phyloP scores from a whole-genome alignment of 2,888 invertebrate genomes.

The Anoncus sp. region DNA sequence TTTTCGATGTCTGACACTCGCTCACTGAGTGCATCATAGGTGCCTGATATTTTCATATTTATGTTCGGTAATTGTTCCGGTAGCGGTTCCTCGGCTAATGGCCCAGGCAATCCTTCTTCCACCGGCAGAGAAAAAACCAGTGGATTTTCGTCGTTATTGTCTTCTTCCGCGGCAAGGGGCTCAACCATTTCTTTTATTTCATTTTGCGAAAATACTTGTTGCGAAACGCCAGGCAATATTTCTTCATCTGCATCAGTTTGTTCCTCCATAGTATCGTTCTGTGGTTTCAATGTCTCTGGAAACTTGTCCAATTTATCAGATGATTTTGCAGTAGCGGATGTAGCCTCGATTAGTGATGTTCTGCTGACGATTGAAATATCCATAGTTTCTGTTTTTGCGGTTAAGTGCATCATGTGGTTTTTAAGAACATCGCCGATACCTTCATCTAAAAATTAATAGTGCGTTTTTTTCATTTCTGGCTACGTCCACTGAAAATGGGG shows the following conservation, averaged over 20 bases:
- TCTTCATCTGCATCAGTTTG: neutral
- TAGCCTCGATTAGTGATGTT: neutral
- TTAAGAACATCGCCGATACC: neutral
- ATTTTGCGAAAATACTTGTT: neutral
- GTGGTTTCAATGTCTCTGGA: neutral
- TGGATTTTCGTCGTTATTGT: neutral
- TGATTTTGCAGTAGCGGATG: neutral
- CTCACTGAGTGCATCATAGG: neutral
- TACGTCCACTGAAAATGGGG: neutral
- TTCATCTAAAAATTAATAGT: conserved; percentile 12
- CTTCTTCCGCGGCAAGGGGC: neutral
- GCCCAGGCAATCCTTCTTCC: neutral
- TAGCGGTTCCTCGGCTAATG: neutral
- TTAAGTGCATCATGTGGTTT: neutral
- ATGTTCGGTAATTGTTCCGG: neutral
- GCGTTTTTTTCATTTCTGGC: neutral
- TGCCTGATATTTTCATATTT: neutral
- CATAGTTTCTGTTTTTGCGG: neutral
- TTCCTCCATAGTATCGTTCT: conserved; percentile 4
- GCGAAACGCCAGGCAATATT: neutral
- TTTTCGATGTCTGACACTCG: neutral
- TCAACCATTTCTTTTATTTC: neutral
- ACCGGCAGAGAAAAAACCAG: neutral
- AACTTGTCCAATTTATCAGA: neutral
- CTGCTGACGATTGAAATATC: neutral